phyloP scores from a whole-genome alignment of 2,113 vertebrate species.

The Mus musculus region DNA sequence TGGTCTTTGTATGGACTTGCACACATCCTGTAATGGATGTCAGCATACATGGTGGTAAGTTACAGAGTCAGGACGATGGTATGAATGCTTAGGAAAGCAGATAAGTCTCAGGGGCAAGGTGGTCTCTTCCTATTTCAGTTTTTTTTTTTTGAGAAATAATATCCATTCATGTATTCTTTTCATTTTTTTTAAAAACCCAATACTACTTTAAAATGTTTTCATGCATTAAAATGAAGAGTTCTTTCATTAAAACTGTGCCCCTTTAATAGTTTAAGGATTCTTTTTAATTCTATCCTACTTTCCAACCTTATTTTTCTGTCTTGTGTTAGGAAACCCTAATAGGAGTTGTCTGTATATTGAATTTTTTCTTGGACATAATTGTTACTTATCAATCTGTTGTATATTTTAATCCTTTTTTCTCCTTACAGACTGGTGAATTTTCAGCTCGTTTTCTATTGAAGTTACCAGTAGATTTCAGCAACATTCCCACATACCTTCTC shows the following conservation, averaged over 20 bases:
- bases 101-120: not conserved
- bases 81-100: slow-evolving; percentile 27
- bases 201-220: slow-evolving; percentile 58
- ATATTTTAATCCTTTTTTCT: slow-evolving; percentile 68
- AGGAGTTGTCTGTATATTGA: slow-evolving; percentile 63
- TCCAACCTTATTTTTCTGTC: slow-evolving; percentile 49
- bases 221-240: slow-evolving; percentile 5
- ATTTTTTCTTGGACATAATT: slow-evolving; percentile 66
- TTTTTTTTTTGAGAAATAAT: not conserved
- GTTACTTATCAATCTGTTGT: slow-evolving; percentile 51
- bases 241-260: slow-evolving; percentile 46
- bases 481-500: slow-evolving; percentile 98
- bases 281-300: slow-evolving; percentile 45
- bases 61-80: slow-evolving; percentile 35
- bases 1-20: not conserved
- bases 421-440: slow-evolving; percentile 95
- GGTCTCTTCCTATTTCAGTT: not conserved
- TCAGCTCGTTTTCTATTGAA: slow-evolving; percentile 98
- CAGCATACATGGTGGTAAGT: not conserved
- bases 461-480: slow-evolving; percentile 98
- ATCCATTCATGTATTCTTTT: slow-evolving; percentile 16
- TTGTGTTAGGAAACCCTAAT: slow-evolving; percentile 3
- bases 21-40: not conserved
- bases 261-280: slow-evolving; percentile 61
- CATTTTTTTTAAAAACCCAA: slow-evolving; percentile 25